Evolutionary conservation across 2,113 vertebrate genomes (phyloP), one percentile per base, ranked within the genome.

Genomic region (Haemorhous mexicanus): DNA sequence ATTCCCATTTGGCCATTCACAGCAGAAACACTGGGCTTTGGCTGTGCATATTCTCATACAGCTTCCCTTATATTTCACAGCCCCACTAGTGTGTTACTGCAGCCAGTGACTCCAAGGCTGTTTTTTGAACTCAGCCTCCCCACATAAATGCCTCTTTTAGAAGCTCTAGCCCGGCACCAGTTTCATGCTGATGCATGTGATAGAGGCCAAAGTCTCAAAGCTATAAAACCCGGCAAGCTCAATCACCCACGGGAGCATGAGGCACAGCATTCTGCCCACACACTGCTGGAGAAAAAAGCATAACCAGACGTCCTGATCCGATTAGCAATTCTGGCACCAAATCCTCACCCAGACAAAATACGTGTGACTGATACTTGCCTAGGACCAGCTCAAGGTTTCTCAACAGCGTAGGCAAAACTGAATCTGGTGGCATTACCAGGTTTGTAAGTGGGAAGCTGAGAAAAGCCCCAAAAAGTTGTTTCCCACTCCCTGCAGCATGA

Each of bases 311-410:
- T 90, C 76, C 90, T 96, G 92, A 94, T 92, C 93, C 43, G 66
- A 93, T 95, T 95, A 96, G 83, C 83, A 95, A 87, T 63, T 81
- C 91, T 94, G 90, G 90, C 95, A 97, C 50, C 91, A 92, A 78
- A 89, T 63, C 39, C 88, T 93, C 66, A 67, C 69, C 63, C 91
- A 97, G 94, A 93, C 83, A 72, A 86, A 93, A n/a, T 78, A 77
- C 1, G 18, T 85, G 83, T 90, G 93, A 89, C 93, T 90, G 91
- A 94, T 91, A 81, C 80, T 93, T 87, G 86, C 93, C 73, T 61
- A 84, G 76, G 86, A 95, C 86, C 80, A 84, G 80, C 56, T 84
- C 69, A 52, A 78, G 52, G 80, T 91, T 95, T 97, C 89, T 90
- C 91, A 95, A 90, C 33, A 74, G 59, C 4, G 1, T 32, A 92